Percentiles rank a stretch among this genome's conserved stretches.
Conservation (phyloP, 2,113 vertebrate species). For the Galemys pyrenaicus region DNA sequence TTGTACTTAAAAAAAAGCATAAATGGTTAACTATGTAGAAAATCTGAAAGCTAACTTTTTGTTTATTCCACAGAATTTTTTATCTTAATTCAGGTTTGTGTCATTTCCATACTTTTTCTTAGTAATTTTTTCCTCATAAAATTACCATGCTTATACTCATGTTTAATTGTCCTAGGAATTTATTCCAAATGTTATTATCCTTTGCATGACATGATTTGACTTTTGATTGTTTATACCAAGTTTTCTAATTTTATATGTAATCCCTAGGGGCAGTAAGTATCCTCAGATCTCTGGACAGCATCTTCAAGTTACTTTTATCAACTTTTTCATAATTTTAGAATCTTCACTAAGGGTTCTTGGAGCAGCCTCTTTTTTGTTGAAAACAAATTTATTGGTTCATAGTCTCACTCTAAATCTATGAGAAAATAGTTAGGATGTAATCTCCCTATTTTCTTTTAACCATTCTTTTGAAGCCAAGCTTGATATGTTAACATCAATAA, state of each 20-base stretch:
- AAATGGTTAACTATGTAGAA: not conserved
- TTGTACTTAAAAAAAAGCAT: not conserved
- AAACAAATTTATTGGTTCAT: not conserved
- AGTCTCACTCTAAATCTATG: constrained; percentile 31
- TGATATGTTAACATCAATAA: not conserved
- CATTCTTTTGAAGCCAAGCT: constrained; percentile 35
- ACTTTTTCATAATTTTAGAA: constrained; percentile 14
- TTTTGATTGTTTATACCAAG: constrained; percentile 43
- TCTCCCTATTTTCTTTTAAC: constrained; percentile 42
- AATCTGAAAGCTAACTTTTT: not conserved
- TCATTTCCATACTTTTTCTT: not conserved
- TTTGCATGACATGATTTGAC: not conserved
- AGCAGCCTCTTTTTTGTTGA: not conserved
- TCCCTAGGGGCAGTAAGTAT: not conserved
- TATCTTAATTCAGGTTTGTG: not conserved
- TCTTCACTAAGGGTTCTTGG: not conserved
- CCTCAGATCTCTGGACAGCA: not conserved
- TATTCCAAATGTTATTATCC: not conserved
- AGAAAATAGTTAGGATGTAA: not conserved
- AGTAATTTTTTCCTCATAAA: constrained; percentile 27
- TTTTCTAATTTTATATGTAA: constrained; percentile 37
- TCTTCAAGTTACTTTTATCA: not conserved
- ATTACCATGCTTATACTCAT: not conserved
- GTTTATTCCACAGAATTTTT: not conserved
- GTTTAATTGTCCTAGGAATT: constrained; percentile 28